A percentile compares a stretch with the other conserved stretches of the same genome.
Conservation (phyloP, 2,797 vertebrate species). For the Arctocebus calabarensis region DNA sequence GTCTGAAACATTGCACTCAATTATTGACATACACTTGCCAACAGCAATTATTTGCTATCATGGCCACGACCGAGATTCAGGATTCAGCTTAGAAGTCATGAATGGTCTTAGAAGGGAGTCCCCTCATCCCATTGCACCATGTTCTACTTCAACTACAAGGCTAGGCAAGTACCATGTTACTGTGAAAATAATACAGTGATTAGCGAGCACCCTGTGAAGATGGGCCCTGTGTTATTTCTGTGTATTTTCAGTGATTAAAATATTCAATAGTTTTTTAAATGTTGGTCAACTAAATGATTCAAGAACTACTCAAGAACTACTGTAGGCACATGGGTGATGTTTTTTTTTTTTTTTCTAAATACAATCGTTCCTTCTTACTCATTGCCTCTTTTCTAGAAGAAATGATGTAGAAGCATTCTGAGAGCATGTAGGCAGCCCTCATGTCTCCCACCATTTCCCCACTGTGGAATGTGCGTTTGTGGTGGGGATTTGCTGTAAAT, state of each 20-base stretch:
- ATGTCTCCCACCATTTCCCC: neutral
- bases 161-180: neutral
- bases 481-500: constrained; percentile 5
- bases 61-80: neutral
- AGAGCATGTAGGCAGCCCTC: neutral
- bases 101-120: neutral
- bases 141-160: neutral
- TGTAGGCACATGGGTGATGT: neutral
- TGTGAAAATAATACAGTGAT: neutral
- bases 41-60: neutral
- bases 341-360: neutral
- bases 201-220: neutral
- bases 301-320: neutral
- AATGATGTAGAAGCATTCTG: neutral
- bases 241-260: constrained; percentile 12
- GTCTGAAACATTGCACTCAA: neutral
- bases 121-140: neutral
- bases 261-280: neutral
- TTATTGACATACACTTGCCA: neutral
- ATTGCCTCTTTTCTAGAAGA: neutral
- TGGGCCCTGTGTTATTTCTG: neutral
- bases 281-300: neutral
- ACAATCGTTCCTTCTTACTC: neutral
- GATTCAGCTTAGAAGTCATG: neutral
- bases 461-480: neutral